Evolutionary conservation across 2,888 invertebrate species (phyloP).

Genomic region (Thymelicus acteon): DNA sequence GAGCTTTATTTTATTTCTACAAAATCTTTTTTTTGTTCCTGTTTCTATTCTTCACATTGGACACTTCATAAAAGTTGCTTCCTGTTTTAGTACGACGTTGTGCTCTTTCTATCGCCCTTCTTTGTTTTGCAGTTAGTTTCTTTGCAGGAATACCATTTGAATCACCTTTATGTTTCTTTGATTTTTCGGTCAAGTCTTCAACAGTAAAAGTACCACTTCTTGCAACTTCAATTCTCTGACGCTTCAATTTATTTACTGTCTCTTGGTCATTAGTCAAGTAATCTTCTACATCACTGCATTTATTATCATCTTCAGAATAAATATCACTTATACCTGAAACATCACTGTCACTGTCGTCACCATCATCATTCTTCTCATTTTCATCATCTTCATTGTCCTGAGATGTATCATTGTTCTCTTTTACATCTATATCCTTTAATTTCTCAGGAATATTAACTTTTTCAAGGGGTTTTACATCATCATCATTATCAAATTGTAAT

Average conservation of each 20-base stretch:
- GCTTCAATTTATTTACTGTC: conserved; percentile 77
- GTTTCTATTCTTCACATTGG: conserved; percentile 95
- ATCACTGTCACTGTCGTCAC: conserved; percentile 76
- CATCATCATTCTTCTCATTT: conserved; percentile 49
- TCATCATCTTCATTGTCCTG: conserved; percentile 44
- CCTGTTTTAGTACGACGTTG: conserved; percentile 92
- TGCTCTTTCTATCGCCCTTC: conserved; percentile 89
- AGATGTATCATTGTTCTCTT: conserved; percentile 58
- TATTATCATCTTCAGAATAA: conserved; percentile 87
- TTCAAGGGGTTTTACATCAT: conserved; percentile 86
- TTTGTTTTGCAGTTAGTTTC: conserved; percentile 90
- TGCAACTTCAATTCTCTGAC: conserved; percentile 77
- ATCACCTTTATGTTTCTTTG: conserved; percentile 62
- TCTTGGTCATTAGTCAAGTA: conserved; percentile 74
- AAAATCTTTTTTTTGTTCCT: conserved; percentile 86
- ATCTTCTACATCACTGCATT: conserved; percentile 81
- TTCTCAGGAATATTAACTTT: conserved; percentile 74
- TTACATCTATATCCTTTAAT: conserved; percentile 75
- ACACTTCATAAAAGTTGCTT: conserved; percentile 94
- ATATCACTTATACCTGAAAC: conserved; percentile 87
- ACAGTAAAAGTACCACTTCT: conserved; percentile 81
- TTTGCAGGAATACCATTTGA: conserved; percentile 48
- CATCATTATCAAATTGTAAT: conserved; percentile 87
- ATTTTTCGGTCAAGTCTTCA: conserved; percentile 76
- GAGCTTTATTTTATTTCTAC: conserved; percentile 34